Base-by-base conservation (phyloP, 2,113 vertebrate genomes). In the Eretmochelys imbricata region DNA sequence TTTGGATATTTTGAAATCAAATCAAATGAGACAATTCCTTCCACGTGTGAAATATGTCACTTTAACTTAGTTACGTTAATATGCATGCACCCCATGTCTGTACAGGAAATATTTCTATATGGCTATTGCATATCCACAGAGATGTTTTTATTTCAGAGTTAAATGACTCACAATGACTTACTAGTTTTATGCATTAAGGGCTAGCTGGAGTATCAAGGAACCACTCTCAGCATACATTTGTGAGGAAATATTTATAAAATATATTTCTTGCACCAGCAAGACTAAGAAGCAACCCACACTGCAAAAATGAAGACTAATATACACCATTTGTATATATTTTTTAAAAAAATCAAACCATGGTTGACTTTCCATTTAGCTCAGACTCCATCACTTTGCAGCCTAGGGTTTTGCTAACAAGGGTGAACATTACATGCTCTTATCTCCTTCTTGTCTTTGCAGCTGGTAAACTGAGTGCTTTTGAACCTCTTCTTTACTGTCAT, bases 361-460 rank as follows among this genome's bases (percentile, higher is more conserved):
- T 98, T 97, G 97, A 98, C 98, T 98, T 97, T 98, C 98, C 98
- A 97, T 98, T 96, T 94, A 98, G 95, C 97, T 97, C 93, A 93
- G 97, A 98, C 98, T 97, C 98, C 97, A 96, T 97, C 98, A 96
- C 95, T 91, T 96, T 95, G 95, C 93, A 94, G 97, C 91, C 87
- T 84, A 79, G 13, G 83, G 80, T 96, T 96, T 96, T 95, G 97
- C 97, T 99, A 99, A 98, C 99, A 99, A 72, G 99, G 99, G 85
- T 99, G 99, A 94, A 99, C 99, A 1, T 99, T 99, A 95, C 99
- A 99, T 5, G 99, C 99, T 85, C 99, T 98, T 95, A 99, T 99
- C 98, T 99, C 99, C 97, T 99, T 99, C 98, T 99, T 99, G 98
- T 99, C 99, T 97, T 99, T 99, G 98, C 99, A 99, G 97, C 99